Evolutionary conservation across 1,140 invertebrate genomes (phyloP).

Genomic region (Goniozus legneri): DNA sequence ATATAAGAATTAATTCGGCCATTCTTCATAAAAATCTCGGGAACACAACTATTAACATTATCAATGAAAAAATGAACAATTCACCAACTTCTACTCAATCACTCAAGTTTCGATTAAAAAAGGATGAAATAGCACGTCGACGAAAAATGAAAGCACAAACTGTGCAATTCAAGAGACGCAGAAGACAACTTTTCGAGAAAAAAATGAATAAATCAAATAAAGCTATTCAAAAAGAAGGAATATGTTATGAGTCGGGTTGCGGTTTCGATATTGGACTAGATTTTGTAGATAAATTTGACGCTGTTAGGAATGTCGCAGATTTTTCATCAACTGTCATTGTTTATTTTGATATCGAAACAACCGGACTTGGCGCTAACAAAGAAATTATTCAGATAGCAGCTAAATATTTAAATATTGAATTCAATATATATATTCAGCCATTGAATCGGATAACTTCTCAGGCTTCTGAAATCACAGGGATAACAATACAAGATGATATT

Average conservation of each 20-base stretch:
- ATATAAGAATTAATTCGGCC: too few species aligned
- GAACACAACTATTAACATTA: too few species aligned
- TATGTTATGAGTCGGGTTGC: conserved; percentile 10
- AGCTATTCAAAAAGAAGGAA: conserved; percentile 13
- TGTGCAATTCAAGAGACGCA: conserved; percentile 8
- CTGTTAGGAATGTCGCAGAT: background rate
- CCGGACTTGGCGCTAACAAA: conserved; percentile 8
- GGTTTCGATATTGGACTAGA: conserved; percentile 7
- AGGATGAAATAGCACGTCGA: conserved; percentile 1
- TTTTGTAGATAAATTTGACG: conserved; percentile 6
- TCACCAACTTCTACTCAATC: too few species aligned
- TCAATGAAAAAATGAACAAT: too few species aligned
- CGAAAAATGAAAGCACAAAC: conserved; percentile 4
- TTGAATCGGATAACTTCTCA: conserved; percentile 12
- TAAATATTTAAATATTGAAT: conserved; percentile 3
- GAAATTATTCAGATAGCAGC: conserved; percentile 20
- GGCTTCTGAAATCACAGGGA: conserved; percentile 12
- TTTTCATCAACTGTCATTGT: conserved; percentile 5
- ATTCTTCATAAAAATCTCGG: too few species aligned
- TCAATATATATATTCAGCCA: conserved; percentile 12
- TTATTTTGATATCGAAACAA: conserved; percentile 17
- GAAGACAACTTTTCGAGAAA: conserved; percentile 3
- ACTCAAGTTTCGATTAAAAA: conserved; percentile 7
- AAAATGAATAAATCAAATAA: conserved; percentile 3
- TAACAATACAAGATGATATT: conserved; percentile 3